Evolutionary conservation across 2,888 invertebrate species (phyloP), one percentile per base, ranked within the genome.

Genomic region (Parnassius apollo): DNA sequence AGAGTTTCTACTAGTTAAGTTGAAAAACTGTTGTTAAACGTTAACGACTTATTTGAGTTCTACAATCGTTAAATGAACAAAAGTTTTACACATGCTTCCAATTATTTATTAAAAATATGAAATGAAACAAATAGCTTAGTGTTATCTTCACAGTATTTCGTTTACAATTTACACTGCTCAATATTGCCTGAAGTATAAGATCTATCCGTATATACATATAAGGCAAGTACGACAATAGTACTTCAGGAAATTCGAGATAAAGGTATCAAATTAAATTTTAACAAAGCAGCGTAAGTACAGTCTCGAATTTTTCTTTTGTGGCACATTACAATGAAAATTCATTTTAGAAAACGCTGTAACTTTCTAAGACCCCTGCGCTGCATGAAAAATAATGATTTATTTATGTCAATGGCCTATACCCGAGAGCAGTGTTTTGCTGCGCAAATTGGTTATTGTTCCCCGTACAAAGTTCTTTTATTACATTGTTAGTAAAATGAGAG

Each of bases 251-350:
- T 80, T 77, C 75, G 83, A 88, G 86, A 85, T 82, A 85, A 87
- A 85, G 79, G 89, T 88, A 91, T 89, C 90, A 83, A 88, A 91
- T 91, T 91, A 91, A 87, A 85, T 85, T 91, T 90, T 89, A 89
- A 90, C 88, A 88, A 90, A 83, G 86, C 83, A 72, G 66, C 76
- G 80, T 83, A 82, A 85, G 84, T 82, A 83, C 72, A 80, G 75
- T 71, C 76, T 73, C 80, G 76, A 79, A 72, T 85, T 88, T 87
- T 90, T 88, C 91, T 89, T 88, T 91, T 91, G 91, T 91, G 82
- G 83, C 77, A 71, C 81, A 81, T 83, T 80, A 90, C 88, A 91
- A 90, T 90, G 88, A 84, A 88, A 86, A 85, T 85, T 87, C 84
- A 78, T 84, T 83, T 80, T 69, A 69, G 72, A 73, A 73, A 71